phyloP scores from a whole-genome alignment of 2,113 vertebrate genomes.

The Apeltes quadracus region DNA sequence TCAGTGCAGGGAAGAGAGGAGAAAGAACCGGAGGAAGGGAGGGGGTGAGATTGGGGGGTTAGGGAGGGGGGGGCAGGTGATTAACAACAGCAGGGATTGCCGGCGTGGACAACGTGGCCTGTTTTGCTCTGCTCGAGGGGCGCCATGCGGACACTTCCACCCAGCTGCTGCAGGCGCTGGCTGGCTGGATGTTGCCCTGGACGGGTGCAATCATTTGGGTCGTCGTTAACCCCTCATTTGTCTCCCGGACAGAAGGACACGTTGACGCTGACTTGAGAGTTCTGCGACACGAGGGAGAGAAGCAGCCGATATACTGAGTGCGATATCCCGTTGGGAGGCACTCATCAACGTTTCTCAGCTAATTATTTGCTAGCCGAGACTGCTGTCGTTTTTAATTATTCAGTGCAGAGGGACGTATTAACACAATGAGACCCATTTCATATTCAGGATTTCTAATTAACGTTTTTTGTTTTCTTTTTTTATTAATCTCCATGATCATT shows the following conservation, averaged over 20 bases:
- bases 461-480: constrained; percentile 58
- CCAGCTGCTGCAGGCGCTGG: constrained; percentile 75
- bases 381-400: constrained; percentile 57
- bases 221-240: constrained; percentile 60
- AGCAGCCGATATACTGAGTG: constrained; percentile 8
- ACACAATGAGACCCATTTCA: constrained; percentile 57
- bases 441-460: constrained; percentile 72
- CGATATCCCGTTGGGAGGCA: constrained; percentile 29
- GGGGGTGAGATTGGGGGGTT: constrained; percentile 8
- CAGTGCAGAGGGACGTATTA: constrained; percentile 43
- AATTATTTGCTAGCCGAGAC: constrained; percentile 57
- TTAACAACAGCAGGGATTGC: constrained; percentile 88
- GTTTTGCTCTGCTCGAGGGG: constrained; percentile 76
- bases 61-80: constrained; percentile 86
- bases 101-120: constrained; percentile 81
- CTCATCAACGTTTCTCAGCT: constrained; percentile 48
- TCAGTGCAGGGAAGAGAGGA: constrained; percentile 84
- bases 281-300: constrained; percentile 14
- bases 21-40: constrained; percentile 3
- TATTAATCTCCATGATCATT: constrained; percentile 71
- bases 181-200: constrained; percentile 67
- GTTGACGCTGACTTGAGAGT: constrained; percentile 20
- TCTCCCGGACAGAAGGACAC: not conserved
- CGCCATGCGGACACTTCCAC: constrained; percentile 45
- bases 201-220: constrained; percentile 63